Percentiles rank a stretch among this genome's conserved stretches.
Conservation (phyloP, 2,888 invertebrate genomes). For the Buathra laborator region DNA sequence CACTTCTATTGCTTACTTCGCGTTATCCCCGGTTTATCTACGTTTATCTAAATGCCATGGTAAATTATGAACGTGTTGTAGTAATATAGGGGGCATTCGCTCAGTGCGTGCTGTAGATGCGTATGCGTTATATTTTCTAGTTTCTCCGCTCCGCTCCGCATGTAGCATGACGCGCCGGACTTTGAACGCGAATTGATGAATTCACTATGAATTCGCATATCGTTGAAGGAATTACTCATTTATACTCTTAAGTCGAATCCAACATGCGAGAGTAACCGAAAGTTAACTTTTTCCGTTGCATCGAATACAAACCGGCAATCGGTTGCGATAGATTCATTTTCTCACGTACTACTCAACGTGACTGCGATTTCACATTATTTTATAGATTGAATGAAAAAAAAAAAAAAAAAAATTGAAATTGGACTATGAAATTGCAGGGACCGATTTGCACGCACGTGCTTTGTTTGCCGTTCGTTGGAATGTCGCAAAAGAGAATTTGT, state of each 20-base stretch:
- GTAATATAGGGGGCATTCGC: constrained; percentile 44
- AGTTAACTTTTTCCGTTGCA: neutral
- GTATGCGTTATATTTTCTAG: constrained; percentile 4
- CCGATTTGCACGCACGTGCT: constrained; percentile 55
- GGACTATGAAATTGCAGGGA: constrained; percentile 42
- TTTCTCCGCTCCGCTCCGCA: neutral
- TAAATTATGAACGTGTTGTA: constrained; percentile 63
- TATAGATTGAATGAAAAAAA: constrained; percentile 18
- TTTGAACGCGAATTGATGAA: neutral
- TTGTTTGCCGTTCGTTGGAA: constrained; percentile 17
- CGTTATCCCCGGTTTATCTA: constrained; percentile 36
- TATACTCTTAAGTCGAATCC: constrained; percentile 5
- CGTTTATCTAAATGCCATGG: constrained; percentile 68
- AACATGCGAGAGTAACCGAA: constrained; percentile 17
- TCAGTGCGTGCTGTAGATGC: constrained; percentile 22
- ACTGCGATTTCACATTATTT: constrained; percentile 42
- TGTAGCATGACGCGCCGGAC: neutral
- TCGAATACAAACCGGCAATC: neutral
- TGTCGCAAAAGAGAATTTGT: constrained; percentile 53
- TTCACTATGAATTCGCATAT: constrained; percentile 6
- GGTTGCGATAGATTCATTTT: constrained; percentile 6
- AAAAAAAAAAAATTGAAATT: constrained; percentile 38
- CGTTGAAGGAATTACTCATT: neutral
- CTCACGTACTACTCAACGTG: constrained; percentile 37
- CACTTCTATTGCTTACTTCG: constrained; percentile 49